Base-by-base conservation (phyloP, 2,888 invertebrate species). In the Brachyopa scutellaris region DNA sequence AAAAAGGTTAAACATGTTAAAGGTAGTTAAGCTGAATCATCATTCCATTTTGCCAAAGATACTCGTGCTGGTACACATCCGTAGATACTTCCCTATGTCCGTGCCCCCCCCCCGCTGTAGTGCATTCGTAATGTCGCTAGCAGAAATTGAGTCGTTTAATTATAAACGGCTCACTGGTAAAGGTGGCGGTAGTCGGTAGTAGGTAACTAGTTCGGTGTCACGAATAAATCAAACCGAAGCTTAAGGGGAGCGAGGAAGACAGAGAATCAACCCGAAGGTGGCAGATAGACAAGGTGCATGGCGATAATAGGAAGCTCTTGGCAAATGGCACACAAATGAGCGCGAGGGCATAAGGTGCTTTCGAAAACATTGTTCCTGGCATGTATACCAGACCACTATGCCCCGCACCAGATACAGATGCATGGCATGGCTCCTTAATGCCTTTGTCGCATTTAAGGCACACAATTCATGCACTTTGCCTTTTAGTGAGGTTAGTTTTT, bases 71-170 rank as follows among this genome's bases (percentile, higher is more conserved):
- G 59, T 61, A 67, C 51, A 61, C 29, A 64, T 70, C 29, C 51
- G 31, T 66, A 42, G 53, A 29, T 26, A 40, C 57, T 13, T 26
- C 4, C 15, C 11, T 36, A 6, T 8, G 26, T 26, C n/a, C n/a
- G n/a, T n/a, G n/a, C n/a, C n/a, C n/a, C n/a, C n/a, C 40, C 5
- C 9, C 21, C 26, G 23, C 21, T 49, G 38, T 59, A 64, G 23
- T 40, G 45, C 36, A 53, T 42, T 53, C 67, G 69, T 70, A 70
- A 77, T 57, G 53, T 49, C 29, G 62, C 62, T 49, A 67, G 36
- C 55, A 57, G 57, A 33, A 80, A 80, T 80, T 80, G 80, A 80
- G 74, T 69, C 80, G 80, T 80, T 80, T 80, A 80, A 80, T 80
- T 80, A 80, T 80, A 80, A 80, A 74, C 74, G 74, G 49, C 36